Base-by-base conservation (phyloP, 2,888 invertebrate genomes). In the Cosmorhoe ocellata region DNA sequence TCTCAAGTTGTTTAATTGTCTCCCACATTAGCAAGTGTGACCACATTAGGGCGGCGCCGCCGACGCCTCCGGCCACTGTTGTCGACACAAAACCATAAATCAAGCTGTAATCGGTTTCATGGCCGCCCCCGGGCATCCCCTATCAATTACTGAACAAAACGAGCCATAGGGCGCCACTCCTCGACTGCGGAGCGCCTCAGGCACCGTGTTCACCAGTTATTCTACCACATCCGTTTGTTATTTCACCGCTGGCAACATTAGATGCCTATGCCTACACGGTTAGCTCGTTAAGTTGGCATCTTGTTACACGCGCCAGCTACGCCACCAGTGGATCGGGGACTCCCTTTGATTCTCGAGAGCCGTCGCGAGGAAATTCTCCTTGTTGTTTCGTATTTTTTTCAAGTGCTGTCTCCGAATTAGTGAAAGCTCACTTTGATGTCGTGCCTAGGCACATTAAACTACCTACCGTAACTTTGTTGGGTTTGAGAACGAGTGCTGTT, bases 351-450 rank as follows among this genome's bases (percentile, higher is more conserved):
- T 79, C 71, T 76, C 71, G 57, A 81, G 76, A 51, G 67, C 51
- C 50, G 51, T 56, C 59, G 55, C 54, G 57, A 66, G 58, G 67
- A 69, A 66, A 67, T 67, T 64, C 69, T 71, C 71, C 74, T 56
- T 61, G 58, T 75, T 74, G 73, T 81, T 76, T 74, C 77, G 70
- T 66, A 67, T 72, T 73, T 74, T n/a, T 60, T 59, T 65, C 78
- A 63, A 81, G 81, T 67, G 74, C 61, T 73, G 75, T 78, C 81
- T 81, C 69, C 75, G 78, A 80, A 81, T 82, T 79, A 79, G 77
- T 74, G 75, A 69, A 67, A 56, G 56, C 61, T 66, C 64, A 66
- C 71, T 70, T 74, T 70, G 69, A 70, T 64, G 48, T 59, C 38
- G 37, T 37, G 58, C 58, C 41, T 51, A 50, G 44, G 37, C 47